Percentiles rank a stretch among this genome's conserved stretches.
These are phyloP conservation scores for Erythrolamprus reginae DNA, from an alignment of 2,113 vertebrate species.

Conservation along the genomic window DNA sequence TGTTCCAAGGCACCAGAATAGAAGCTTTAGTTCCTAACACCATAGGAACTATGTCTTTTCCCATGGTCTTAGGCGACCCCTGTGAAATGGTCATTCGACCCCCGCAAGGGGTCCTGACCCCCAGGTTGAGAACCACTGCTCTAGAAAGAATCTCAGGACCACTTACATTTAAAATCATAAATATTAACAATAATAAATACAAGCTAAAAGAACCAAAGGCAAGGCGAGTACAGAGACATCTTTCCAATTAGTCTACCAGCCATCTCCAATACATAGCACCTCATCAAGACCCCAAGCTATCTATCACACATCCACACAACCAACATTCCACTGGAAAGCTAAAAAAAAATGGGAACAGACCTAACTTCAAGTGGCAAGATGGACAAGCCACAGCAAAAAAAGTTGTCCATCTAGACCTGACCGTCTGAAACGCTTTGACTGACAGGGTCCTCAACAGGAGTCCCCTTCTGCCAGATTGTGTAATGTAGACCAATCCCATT, in stretches of 20 bases:
- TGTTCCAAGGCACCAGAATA: too few species aligned
- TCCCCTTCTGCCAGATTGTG: background rate
- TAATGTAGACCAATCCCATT: background rate
- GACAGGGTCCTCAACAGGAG: background rate
- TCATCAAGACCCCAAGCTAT: background rate
- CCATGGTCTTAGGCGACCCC: too few species aligned
- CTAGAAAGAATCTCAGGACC: background rate
- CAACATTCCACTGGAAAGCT: background rate
- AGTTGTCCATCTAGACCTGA: background rate
- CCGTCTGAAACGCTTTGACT: background rate
- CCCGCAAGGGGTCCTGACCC: too few species aligned
- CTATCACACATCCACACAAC: background rate
- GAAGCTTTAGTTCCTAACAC: too few species aligned
- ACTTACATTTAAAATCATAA: background rate
- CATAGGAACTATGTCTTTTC: too few species aligned
- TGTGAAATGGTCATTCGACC: too few species aligned
- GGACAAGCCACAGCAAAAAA: background rate
- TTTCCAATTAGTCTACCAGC: background rate
- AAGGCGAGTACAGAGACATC: background rate
- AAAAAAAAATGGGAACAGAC: background rate
- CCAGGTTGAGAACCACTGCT: too few species aligned
- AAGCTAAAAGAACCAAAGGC: background rate
- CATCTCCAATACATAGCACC: background rate
- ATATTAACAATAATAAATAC: background rate
- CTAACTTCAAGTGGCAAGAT: background rate